Conservation (phyloP, 2,113 vertebrate species). For the Hypanus sabinus region DNA sequence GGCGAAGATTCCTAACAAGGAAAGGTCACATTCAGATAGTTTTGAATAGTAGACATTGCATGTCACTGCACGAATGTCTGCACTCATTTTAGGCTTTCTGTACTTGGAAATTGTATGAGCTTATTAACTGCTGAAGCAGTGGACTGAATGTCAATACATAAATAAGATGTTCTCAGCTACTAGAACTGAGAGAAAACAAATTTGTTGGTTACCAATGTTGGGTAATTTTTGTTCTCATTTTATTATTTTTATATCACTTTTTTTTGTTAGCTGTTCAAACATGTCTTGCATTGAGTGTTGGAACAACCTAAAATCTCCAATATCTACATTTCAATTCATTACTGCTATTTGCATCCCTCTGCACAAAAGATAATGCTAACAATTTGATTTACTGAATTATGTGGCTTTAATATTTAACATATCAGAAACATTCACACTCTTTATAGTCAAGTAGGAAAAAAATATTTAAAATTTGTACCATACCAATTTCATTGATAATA, state of each 20-base stretch:
- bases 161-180: conserved; percentile 1
- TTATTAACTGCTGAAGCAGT: neutral
- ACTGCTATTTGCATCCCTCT: neutral
- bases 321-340: conserved; percentile 20
- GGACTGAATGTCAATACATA: neutral
- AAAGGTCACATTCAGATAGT: neutral
- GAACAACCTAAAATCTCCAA: neutral
- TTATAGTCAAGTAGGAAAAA: neutral
- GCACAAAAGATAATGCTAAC: neutral
- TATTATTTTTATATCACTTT: neutral
- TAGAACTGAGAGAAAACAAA: neutral
- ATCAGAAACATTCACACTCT: neutral
- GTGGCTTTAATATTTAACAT: neutral
- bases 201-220: conserved; percentile 5
- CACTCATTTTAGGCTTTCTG: neutral
- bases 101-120: neutral
- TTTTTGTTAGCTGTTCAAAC: neutral
- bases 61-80: neutral
- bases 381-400: neutral
- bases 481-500: neutral
- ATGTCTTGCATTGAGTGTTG: neutral
- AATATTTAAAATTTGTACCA: neutral
- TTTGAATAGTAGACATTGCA: conserved; percentile 10
- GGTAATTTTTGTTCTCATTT: neutral
- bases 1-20: neutral